These are phyloP conservation scores for Dascillus cervinus DNA, from an alignment of 2,888 invertebrate species.

Conservation along the genomic window DNA sequence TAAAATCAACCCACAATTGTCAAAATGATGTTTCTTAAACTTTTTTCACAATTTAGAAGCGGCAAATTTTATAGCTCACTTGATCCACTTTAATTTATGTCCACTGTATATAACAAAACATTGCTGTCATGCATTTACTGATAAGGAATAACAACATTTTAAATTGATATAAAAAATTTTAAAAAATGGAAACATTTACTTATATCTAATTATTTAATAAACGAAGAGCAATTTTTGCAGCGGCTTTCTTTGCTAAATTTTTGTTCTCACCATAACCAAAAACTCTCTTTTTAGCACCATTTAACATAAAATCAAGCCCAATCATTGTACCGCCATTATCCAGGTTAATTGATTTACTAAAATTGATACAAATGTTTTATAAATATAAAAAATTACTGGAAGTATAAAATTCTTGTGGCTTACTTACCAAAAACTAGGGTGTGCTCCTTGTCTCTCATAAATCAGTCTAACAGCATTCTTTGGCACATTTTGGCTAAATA, in stretches of 20 bases:
- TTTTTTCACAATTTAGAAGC: no score
- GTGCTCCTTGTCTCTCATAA: slow-evolving; percentile 72
- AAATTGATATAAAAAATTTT: no score
- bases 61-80: no score
- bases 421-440: slow-evolving; percentile 66
- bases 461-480: slow-evolving; percentile 84
- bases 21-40: no score
- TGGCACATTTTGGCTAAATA: slow-evolving; percentile 76
- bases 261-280: slow-evolving; percentile 67
- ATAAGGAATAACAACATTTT: no score
- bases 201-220: slow-evolving; percentile 33
- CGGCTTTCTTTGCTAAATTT: slow-evolving; percentile 65
- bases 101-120: no score
- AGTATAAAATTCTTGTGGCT: no score
- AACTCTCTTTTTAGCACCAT: slow-evolving; percentile 51
- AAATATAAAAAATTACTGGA: background rate
- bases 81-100: no score
- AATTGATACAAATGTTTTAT: slow-evolving; percentile 16
- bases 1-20: no score
- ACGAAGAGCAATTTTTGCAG: slow-evolving; percentile 69
- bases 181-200: no score
- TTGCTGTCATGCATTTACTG: no score
- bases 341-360: slow-evolving; percentile 16
- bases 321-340: slow-evolving; percentile 48
- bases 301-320: slow-evolving; percentile 53